Evolutionary conservation across 2,113 vertebrate species (phyloP), one percentile per base, ranked within the genome.

Genomic region (Panurus biarmicus): DNA sequence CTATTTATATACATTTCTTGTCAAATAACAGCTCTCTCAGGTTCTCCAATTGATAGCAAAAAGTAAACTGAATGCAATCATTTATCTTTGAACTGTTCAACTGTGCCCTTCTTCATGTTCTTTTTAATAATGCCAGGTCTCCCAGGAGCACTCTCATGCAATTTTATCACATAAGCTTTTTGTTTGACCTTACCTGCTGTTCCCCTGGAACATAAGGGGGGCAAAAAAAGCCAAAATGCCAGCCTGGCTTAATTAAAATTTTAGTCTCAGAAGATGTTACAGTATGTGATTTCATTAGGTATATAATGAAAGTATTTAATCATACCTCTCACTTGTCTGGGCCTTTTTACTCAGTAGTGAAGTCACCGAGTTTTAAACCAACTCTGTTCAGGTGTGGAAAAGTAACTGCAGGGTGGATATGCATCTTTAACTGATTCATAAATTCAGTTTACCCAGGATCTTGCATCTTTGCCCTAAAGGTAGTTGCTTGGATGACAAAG

Each of bases 201-300:
- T 97, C 71, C 89, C 48, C 58, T 79, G 70, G 73, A 95, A 90
- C 74, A 14, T 10, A 4, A 48, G 3, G 7, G 35, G 31, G 9
- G 5, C 7, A 38, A 60, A 47, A 28, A 15, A 48, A 31, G 40
- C 73, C 85, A 93, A 96, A 97, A 96, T 95, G 89, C 62, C 87
- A 97, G 62, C 80, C 92, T 96, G 70, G 50, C 81, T 97, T 97
- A 97, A 98, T 97, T 97, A 98, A 96, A 97, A 95, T 89, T 82
- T 48, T 77, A 82, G 70, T 97, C 97, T 97, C 95, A 66, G 93
- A 97, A 95, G 97, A 87, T 95, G 90, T 67, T 89, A 75, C 82
- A 85, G 53, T 94, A 31, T 90, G 78, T 94, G 87, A 90, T 96
- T 97, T 95, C 91, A 83, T 95, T 92, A 82, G 76, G 80, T 94